Conservation (phyloP, 2,797 vertebrate genomes). For the Sciaenops ocellatus region DNA sequence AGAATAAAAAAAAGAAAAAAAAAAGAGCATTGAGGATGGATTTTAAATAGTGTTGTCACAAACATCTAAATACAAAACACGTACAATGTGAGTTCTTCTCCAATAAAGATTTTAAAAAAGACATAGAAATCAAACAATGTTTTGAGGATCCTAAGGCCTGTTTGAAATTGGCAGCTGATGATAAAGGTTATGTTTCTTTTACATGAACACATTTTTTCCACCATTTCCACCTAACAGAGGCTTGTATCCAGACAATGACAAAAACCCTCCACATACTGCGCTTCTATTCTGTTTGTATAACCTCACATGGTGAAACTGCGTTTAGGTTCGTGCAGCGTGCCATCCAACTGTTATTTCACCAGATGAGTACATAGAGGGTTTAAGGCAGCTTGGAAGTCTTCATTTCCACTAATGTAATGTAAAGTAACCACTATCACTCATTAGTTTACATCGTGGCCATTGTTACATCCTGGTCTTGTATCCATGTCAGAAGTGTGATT, state of each 20-base stretch:
- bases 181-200: conserved; percentile 78
- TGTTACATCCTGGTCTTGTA: conserved; percentile 61
- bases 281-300: conserved; percentile 34
- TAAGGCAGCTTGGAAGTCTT: conserved; percentile 93
- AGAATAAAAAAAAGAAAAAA: conserved; percentile 19
- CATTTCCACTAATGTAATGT: conserved; percentile 64
- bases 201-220: conserved; percentile 63
- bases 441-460: conserved; percentile 63
- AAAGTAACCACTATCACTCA: conserved; percentile 70
- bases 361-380: conserved; percentile 89
- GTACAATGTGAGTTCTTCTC: conserved; percentile 60
- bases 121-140: conserved; percentile 74
- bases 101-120: conserved; percentile 59
- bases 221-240: conserved; percentile 68
- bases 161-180: conserved; percentile 86
- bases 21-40: conserved; percentile 48
- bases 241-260: conserved; percentile 79
- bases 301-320: conserved; percentile 45
- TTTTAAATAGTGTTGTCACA: conserved; percentile 65
- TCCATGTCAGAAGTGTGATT: conserved; percentile 69
- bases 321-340: conserved; percentile 43
- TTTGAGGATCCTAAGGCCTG: conserved; percentile 84
- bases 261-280: conserved; percentile 85
- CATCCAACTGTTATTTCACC: conserved; percentile 46
- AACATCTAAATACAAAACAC: conserved; percentile 78